phyloP scores from a whole-genome alignment of 2,113 vertebrate genomes.

The Circaetus gallicus region DNA sequence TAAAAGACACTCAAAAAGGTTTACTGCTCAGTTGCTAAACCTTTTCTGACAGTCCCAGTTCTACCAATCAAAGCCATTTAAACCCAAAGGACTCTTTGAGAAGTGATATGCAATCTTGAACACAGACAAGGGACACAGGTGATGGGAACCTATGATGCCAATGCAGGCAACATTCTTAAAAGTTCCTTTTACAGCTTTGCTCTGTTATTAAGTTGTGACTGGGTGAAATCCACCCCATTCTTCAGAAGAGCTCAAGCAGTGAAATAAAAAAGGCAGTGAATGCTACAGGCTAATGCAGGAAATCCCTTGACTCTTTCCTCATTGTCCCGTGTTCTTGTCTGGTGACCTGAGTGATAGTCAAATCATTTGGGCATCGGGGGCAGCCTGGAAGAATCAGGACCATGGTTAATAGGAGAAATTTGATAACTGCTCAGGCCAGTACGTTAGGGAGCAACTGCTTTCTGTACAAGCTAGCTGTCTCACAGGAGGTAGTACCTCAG shows the following conservation, averaged over 20 bases:
- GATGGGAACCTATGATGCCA: not conserved
- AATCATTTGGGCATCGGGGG: rapidly evolving
- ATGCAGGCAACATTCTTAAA: not conserved
- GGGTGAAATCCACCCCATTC: not conserved
- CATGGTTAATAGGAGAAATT: not conserved
- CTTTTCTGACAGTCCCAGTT: not conserved
- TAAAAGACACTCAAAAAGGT: not conserved
- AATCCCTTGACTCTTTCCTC: not conserved
- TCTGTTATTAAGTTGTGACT: not conserved
- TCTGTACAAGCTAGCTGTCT: not conserved
- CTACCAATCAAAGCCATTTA: not conserved
- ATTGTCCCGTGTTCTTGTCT: rapidly evolving
- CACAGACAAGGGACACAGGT: not conserved
- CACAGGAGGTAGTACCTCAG: not conserved
- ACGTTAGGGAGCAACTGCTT: not conserved
- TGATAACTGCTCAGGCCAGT: not conserved
- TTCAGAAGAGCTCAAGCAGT: not conserved
- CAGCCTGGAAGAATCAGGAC: not conserved
- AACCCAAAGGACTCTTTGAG: not conserved
- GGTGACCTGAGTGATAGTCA: not conserved
- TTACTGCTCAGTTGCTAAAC: not conserved
- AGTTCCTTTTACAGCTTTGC: not conserved
- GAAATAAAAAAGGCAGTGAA: not conserved
- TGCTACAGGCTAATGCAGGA: not conserved
- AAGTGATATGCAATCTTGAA: not conserved